Conservation (phyloP, 2,113 vertebrate genomes). For the Mirounga angustirostris region DNA sequence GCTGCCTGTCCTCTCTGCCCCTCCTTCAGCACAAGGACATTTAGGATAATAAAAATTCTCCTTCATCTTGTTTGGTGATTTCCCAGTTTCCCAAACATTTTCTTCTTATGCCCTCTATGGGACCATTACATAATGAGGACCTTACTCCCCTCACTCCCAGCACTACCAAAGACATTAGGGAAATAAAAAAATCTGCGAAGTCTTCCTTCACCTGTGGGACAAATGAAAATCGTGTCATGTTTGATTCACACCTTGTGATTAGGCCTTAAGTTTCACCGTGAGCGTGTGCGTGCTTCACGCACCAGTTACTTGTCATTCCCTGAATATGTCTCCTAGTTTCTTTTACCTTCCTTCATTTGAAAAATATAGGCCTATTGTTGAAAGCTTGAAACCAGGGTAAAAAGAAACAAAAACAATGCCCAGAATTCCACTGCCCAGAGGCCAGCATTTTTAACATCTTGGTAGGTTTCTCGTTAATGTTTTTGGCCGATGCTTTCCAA, state of each 20-base stretch:
- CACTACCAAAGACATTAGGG: background rate
- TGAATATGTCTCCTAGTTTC: background rate
- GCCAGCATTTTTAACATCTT: background rate
- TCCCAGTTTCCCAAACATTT: background rate
- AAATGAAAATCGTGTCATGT: background rate
- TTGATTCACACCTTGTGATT: background rate
- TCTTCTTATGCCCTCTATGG: background rate
- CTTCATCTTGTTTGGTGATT: constrained; percentile 3
- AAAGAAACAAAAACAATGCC: background rate
- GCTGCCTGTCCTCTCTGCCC: background rate
- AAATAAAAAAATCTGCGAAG: background rate
- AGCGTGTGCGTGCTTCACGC: accelerated
- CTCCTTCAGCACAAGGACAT: background rate
- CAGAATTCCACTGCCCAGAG: background rate
- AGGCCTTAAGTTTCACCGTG: background rate
- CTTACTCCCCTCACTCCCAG: background rate
- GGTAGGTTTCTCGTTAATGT: background rate
- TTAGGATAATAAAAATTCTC: background rate
- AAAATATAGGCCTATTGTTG: background rate
- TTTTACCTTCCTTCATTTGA: background rate
- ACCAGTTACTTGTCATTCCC: background rate
- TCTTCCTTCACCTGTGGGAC: background rate
- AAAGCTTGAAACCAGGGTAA: constrained; percentile 23
- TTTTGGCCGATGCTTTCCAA: background rate
- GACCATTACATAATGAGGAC: background rate